phyloP scores from a whole-genome alignment of 2,888 invertebrate species.

The Mechanitis mazaeus region DNA sequence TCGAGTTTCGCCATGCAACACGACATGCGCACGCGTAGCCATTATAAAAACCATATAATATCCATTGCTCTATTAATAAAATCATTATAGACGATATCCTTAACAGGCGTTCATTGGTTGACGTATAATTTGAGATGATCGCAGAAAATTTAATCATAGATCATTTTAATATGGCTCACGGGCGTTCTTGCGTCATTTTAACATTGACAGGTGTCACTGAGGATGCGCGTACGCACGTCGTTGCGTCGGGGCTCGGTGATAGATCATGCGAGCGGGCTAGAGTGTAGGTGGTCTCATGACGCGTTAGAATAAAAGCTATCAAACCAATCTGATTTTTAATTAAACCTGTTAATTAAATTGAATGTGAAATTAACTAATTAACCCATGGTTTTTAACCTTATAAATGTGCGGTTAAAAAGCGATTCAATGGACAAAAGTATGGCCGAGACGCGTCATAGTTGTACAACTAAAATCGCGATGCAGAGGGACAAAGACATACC shows the following conservation, averaged over 20 bases:
- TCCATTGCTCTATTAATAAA: slow-evolving; percentile 9
- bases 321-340: slow-evolving; percentile 45
- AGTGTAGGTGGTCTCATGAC: slow-evolving; percentile 61
- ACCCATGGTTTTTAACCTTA: not conserved
- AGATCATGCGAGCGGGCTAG: slow-evolving; percentile 68
- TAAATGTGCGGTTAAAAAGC: slow-evolving; percentile 1
- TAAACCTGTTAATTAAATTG: slow-evolving; percentile 34
- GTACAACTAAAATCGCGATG: slow-evolving; percentile 33
- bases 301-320: slow-evolving; percentile 49
- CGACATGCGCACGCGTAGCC: slow-evolving; percentile 35
- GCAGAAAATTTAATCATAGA: slow-evolving; percentile 9
- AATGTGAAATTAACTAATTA: slow-evolving; percentile 10
- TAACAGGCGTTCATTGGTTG: not conserved
- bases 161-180: slow-evolving; percentile 42
- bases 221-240: slow-evolving; percentile 57
- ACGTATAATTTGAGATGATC: no score
- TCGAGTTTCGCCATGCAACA: slow-evolving; percentile 57
- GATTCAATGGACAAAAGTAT: slow-evolving; percentile 7
- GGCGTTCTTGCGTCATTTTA: slow-evolving; percentile 63
- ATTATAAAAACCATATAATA: not conserved
- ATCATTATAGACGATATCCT: not conserved
- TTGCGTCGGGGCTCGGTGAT: slow-evolving; percentile 48
- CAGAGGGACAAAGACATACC: slow-evolving; percentile 64
- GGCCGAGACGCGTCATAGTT: slow-evolving; percentile 12
- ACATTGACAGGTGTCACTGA: slow-evolving; percentile 73